phyloP scores from a whole-genome alignment of 2,888 invertebrate species.

The Orthosia gothica region DNA sequence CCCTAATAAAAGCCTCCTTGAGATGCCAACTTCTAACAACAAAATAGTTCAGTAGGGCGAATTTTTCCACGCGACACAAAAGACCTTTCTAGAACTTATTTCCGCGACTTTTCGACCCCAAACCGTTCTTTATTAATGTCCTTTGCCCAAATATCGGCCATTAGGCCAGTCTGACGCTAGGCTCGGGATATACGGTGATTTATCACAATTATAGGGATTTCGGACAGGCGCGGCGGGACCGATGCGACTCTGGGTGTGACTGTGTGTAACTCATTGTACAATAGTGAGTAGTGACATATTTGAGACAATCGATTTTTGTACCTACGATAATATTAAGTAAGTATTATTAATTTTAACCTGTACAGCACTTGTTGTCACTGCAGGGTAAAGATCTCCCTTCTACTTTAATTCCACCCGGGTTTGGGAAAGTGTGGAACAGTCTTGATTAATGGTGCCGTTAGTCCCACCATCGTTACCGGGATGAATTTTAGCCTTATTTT shows the following conservation, averaged over 20 bases:
- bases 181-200: slow-evolving; percentile 84
- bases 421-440: too few relatives aligned
- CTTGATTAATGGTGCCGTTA: too few relatives aligned
- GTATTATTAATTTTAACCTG: too few relatives aligned
- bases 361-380: too few relatives aligned
- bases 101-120: slow-evolving; percentile 71
- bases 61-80: slow-evolving; percentile 36
- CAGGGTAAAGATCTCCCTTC: too few relatives aligned
- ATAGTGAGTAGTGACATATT: slow-evolving; percentile 23
- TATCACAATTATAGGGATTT: slow-evolving; percentile 88
- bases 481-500: too few relatives aligned
- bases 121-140: slow-evolving; percentile 82
- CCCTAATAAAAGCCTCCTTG: not conserved
- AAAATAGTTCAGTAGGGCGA: slow-evolving; percentile 13
- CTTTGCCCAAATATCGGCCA: slow-evolving; percentile 81
- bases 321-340: too few relatives aligned
- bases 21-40: not conserved
- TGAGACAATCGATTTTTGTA: slow-evolving; percentile 2
- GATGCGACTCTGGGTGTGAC: slow-evolving; percentile 64
- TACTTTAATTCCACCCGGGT: too few relatives aligned
- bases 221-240: slow-evolving; percentile 60
- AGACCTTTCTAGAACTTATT: slow-evolving; percentile 62
- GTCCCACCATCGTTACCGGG: too few relatives aligned
- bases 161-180: slow-evolving; percentile 86
- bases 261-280: slow-evolving; percentile 49